These are phyloP conservation scores for Sciurus niger DNA, from an alignment of 2,113 vertebrate species.

Conservation along the genomic window DNA sequence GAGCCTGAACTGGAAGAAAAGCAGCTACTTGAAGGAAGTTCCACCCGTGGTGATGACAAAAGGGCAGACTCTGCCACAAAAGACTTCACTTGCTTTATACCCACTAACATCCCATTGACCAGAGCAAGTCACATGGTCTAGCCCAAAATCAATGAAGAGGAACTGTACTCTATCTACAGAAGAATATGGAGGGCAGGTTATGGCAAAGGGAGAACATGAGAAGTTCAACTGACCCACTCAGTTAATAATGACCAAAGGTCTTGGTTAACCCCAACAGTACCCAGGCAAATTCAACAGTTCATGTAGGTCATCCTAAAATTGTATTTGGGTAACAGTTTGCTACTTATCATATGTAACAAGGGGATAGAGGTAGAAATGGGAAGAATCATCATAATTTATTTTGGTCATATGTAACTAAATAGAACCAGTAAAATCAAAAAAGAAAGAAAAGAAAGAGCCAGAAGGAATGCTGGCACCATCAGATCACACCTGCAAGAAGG, in stretches of 20 bases:
- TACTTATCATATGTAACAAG: neutral
- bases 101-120: neutral
- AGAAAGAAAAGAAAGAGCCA: neutral
- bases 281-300: neutral
- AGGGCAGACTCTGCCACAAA: neutral
- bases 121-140: neutral
- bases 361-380: neutral
- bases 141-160: neutral
- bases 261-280: neutral
- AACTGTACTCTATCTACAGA: neutral
- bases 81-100: neutral
- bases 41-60: neutral
- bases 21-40: neutral
- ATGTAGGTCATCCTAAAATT: neutral
- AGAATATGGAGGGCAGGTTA: neutral
- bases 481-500: constrained; percentile 75
- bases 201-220: neutral
- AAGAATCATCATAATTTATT: neutral
- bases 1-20: neutral
- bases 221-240: neutral
- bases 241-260: neutral
- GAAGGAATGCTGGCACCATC: constrained; percentile 66
- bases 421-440: too few relatives aligned
- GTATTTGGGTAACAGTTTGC: neutral
- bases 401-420: too few relatives aligned